Percentiles rank a stretch among this genome's conserved stretches.
Conservation (phyloP, 2,888 invertebrate genomes). For the Rhimphoctona megacephalus region DNA sequence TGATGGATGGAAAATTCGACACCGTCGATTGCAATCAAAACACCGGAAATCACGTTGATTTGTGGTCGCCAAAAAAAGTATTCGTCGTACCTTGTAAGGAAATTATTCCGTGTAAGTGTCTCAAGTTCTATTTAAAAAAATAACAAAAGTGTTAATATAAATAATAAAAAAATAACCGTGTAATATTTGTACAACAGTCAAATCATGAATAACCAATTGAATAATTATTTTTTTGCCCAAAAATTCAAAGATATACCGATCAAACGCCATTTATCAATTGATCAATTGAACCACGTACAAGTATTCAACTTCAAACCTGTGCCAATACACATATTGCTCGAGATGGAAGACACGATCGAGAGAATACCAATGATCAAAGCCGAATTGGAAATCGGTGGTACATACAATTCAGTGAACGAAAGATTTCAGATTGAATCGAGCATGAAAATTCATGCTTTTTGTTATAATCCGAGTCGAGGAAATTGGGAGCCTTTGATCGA, state of each 20-base stretch:
- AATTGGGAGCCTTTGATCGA: conserved; percentile 95
- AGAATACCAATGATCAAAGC: conserved; percentile 79
- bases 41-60: conserved; percentile 86
- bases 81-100: conserved; percentile 81
- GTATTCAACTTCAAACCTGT: conserved; percentile 79
- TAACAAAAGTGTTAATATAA: no score
- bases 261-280: conserved; percentile 53
- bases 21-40: conserved; percentile 69
- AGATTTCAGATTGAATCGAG: conserved; percentile 78
- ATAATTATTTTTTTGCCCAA: neutral
- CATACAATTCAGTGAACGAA: conserved; percentile 77
- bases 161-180: no score
- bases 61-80: conserved; percentile 91
- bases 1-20: conserved; percentile 83
- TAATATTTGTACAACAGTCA: neutral
- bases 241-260: conserved; percentile 36
- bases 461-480: conserved; percentile 89
- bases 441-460: conserved; percentile 86
- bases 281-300: conserved; percentile 71
- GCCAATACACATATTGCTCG: conserved; percentile 75
- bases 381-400: conserved; percentile 76
- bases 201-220: neutral
- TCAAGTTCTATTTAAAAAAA: neutral
- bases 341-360: conserved; percentile 80
- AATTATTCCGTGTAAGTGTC: conserved; percentile 68